These are phyloP conservation scores for Leucozona laternaria DNA, from an alignment of 2,888 invertebrate species.

Conservation along the genomic window DNA sequence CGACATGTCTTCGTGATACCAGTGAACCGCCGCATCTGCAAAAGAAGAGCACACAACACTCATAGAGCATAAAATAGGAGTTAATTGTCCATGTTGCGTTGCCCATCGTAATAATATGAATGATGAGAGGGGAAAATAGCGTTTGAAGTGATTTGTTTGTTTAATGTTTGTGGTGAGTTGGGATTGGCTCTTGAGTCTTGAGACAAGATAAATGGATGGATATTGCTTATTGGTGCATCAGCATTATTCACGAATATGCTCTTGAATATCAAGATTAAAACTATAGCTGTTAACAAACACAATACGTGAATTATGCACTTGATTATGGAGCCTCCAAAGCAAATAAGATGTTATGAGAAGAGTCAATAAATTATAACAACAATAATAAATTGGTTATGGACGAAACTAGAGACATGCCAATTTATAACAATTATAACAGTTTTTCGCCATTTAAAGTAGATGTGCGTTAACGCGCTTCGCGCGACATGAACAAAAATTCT, in stretches of 20 bases:
- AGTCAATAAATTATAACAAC: background rate
- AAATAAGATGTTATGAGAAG: background rate
- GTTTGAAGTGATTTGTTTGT: slow-evolving; percentile 28
- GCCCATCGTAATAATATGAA: background rate
- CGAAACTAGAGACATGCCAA: too few relatives aligned
- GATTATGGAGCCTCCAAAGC: background rate
- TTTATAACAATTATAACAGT: too few relatives aligned
- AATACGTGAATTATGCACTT: background rate
- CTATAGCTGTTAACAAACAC: background rate
- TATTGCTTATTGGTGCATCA: slow-evolving; percentile 33
- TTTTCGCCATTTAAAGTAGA: too few relatives aligned
- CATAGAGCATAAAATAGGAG: slow-evolving; percentile 40
- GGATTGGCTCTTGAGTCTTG: slow-evolving; percentile 1
- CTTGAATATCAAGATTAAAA: background rate
- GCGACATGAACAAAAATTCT: too few relatives aligned
- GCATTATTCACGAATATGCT: slow-evolving; percentile 15
- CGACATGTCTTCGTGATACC: slow-evolving; percentile 95
- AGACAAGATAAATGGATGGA: slow-evolving; percentile 14
- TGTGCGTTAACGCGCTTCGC: too few relatives aligned
- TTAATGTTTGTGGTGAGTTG: slow-evolving; percentile 10
- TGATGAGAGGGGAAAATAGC: slow-evolving; percentile 19
- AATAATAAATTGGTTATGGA: too few relatives aligned
- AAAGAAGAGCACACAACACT: slow-evolving; percentile 58
- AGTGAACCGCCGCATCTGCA: slow-evolving; percentile 95
- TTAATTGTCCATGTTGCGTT: slow-evolving; percentile 42